Evolutionary conservation across 2,888 invertebrate species (phyloP).

Genomic region (Aspidiotus destructor): DNA sequence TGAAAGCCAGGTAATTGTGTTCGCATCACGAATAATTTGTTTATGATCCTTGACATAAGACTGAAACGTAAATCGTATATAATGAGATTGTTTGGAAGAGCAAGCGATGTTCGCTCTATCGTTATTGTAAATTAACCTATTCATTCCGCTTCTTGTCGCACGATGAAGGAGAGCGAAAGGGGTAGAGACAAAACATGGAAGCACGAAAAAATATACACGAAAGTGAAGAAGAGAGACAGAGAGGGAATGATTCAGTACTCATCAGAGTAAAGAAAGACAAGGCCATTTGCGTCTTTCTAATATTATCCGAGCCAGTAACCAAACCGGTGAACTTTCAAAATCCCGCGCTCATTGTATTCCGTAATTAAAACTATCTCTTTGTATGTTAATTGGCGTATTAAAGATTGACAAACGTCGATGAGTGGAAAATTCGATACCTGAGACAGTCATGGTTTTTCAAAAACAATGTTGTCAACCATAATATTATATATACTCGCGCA

Average conservation of each 20-base stretch:
- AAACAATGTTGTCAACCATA: no score
- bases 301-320: conserved; percentile 17
- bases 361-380: conserved; percentile 31
- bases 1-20: conserved; percentile 29
- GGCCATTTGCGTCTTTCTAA: conserved; percentile 17
- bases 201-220: neutral
- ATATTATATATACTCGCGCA: no score
- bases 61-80: conserved; percentile 29
- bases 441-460: neutral
- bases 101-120: conserved; percentile 9
- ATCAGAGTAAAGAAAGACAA: conserved; percentile 29
- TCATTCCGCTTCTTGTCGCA: conserved; percentile 8
- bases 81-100: conserved; percentile 31
- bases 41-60: conserved; percentile 31
- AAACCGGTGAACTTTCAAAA: conserved; percentile 23
- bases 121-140: conserved; percentile 27
- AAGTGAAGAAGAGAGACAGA: neutral
- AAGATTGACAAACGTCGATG: conserved; percentile 15
- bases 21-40: conserved; percentile 32
- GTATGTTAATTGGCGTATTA: conserved; percentile 29
- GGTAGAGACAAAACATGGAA: conserved; percentile 2
- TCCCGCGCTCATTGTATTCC: conserved; percentile 26
- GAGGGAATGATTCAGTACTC: conserved; percentile 16
- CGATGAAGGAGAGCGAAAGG: neutral
- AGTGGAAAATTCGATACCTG: conserved; percentile 4